Evolutionary conservation across 2,113 vertebrate species (phyloP), one percentile per base, ranked within the genome.

Genomic region (Amblyopsis rosae): DNA sequence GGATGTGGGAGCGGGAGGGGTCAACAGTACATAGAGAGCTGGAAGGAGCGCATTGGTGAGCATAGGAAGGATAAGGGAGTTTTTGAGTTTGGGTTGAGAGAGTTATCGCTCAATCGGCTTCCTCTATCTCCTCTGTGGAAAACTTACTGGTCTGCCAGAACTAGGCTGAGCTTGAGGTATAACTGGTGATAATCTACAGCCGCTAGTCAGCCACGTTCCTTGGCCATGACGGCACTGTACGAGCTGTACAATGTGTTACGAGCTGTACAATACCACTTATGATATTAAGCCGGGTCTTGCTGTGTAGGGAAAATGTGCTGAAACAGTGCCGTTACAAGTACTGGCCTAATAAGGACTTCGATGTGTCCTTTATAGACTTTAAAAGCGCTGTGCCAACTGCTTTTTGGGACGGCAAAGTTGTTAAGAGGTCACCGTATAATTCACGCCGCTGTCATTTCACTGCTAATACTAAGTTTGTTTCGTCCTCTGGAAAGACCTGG

Each of bases 391-490:
- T 13, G 61, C 58, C 56, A 2, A 62, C 35, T 64, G 47, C 26
- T 59, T 4, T 26, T 59, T 19, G 56, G 78, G 80, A 74, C 67
- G 41, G 75, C 45, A 0, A 12, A 65, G 75, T 41, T 41, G 35
- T 41, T 77, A 62, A 15, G 62, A 69, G 84, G 88, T 81, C 82
- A 81, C 60, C 65, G 56, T 63, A 57, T 59, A 56, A 81, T 79
- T 75, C 65, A 65, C 67, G 67, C 76, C 62, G 79, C 82, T 81
- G 82, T 79, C 83, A 77, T 64, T 79, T 72, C 73, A 66, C 69
- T 17, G 55, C 63, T 76, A 58, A 2, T 50, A 53, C 65, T 35
- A 55, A 79, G 66, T 68, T 49, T 69, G 72, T 55, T 35, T 72
- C 70, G 35, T 72, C 71, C 66, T 74, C 72, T 74, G 69, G 61